Evolutionary conservation across 1,140 invertebrate species (phyloP), one percentile per base, ranked within the genome.

Genomic region (Maniola jurtina): DNA sequence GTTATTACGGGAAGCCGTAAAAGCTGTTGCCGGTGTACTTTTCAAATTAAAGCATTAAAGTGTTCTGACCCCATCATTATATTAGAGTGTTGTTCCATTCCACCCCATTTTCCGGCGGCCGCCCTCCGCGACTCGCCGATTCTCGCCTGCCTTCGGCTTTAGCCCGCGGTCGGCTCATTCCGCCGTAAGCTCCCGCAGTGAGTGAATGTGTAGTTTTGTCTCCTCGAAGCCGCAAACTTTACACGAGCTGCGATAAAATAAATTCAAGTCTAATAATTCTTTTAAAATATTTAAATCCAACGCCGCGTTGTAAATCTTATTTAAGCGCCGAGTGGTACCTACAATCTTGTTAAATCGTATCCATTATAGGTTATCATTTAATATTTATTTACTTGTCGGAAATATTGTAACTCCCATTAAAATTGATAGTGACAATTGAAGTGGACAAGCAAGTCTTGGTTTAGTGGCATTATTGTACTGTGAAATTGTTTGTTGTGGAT

Each of bases 21-120:
- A 72, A 69, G 71, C 60, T 68, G 67, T 68, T 72, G 68, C 70
- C 69, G 64, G 74, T 70, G 73, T 84, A 86, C 85, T 85, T 88
- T 90, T 84, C 84, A 86, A 90, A 90, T 90, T 89, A 90, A 85
- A 87, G 85, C 84, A 88, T 90, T 90, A 86, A 89, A 88, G 84
- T 87, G 86, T 89, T 86, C 80, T 83, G 82, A 86, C 82, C 81
- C 86, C 80, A 83, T 88, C 83, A 89, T 90, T 88, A 89, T 84
- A 87, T 88, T 90, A 87, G 84, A 86, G 84, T 90, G 86, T 88
- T 90, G 88, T 86, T 86, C 76, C 81, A 78, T 79, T 80, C 79
- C 76, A 83, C 81, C 86, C 81, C 80, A 61, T 72, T 57, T 73
- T 66, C 75, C 70, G 76, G 74, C 72, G 79, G 73, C 70, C 80